Conservation (phyloP, 2,888 invertebrate species). For the Drosophila maculinotata region DNA sequence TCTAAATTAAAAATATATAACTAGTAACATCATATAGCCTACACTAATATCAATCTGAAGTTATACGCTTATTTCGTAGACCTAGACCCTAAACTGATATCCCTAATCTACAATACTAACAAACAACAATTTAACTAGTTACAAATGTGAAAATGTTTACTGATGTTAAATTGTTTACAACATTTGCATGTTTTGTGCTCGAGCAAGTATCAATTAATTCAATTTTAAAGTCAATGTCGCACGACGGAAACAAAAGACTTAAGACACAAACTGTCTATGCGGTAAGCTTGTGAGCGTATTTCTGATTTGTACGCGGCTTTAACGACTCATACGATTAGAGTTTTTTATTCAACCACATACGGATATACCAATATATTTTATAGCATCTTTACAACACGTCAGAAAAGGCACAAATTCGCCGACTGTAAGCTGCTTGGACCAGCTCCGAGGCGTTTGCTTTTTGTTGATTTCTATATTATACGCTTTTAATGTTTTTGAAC, state of each 20-base stretch:
- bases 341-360: conserved; percentile 35
- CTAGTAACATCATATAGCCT: not conserved
- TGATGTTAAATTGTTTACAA: conserved; percentile 10
- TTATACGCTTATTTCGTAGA: not conserved
- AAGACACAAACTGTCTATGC: conserved; percentile 64
- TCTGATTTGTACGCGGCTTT: conserved; percentile 28
- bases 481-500: conserved; percentile 73
- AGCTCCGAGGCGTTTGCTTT: conserved; percentile 24
- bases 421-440: conserved; percentile 4
- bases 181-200: conserved; percentile 14
- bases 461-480: conserved; percentile 55
- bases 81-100: not conserved
- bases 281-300: conserved; percentile 6
- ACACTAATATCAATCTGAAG: not conserved
- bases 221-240: conserved; percentile 52
- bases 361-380: conserved; percentile 17
- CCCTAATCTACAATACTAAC: too few relatives aligned
- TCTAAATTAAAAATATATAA: not conserved
- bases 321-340: conserved; percentile 69
- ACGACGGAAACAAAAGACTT: conserved; percentile 70
- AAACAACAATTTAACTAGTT: not conserved
- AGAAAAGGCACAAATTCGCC: conserved; percentile 35
- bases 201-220: conserved; percentile 27
- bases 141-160: conserved; percentile 5
- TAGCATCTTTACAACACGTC: conserved; percentile 42